phyloP scores from a whole-genome alignment of 2,797 vertebrate species.

The Falco columbarius region DNA sequence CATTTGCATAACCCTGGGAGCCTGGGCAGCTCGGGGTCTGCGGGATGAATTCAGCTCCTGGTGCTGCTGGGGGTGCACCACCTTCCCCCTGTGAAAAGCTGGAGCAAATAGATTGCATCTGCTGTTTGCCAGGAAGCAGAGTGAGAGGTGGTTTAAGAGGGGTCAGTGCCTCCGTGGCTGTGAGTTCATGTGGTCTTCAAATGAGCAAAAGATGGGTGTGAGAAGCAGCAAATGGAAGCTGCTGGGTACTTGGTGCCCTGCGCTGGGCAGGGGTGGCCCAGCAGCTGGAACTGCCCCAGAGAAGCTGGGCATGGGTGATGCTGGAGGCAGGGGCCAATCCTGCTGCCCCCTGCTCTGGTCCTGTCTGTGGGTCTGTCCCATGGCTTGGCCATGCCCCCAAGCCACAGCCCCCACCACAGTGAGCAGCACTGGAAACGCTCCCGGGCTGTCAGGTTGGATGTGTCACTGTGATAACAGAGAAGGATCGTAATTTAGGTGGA shows the following conservation, averaged over 20 bases:
- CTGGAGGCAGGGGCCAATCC: background rate
- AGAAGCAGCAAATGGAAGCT: rapidly evolving
- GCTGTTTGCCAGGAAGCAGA: background rate
- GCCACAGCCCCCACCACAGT: rapidly evolving
- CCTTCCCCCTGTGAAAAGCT: background rate
- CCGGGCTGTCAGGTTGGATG: background rate
- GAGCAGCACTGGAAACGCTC: rapidly evolving
- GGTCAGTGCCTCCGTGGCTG: background rate
- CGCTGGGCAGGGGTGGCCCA: background rate
- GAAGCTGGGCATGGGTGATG: rapidly evolving
- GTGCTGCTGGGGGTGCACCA: background rate
- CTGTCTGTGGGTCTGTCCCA: rapidly evolving
- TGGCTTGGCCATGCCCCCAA: rapidly evolving
- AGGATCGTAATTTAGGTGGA: background rate
- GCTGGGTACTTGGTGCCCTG: rapidly evolving
- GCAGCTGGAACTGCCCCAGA: background rate
- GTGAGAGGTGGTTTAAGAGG: background rate
- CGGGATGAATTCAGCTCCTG: rapidly evolving
- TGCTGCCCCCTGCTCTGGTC: background rate
- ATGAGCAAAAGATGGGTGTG: rapidly evolving
- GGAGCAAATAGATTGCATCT: background rate
- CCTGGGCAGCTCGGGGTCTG: background rate
- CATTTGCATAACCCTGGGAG: background rate
- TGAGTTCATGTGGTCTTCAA: background rate
- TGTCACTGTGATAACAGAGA: background rate